Percentiles rank a stretch among this genome's conserved stretches.
phyloP scores from a whole-genome alignment of 2,113 vertebrate genomes.

The Carassius gibelio region DNA sequence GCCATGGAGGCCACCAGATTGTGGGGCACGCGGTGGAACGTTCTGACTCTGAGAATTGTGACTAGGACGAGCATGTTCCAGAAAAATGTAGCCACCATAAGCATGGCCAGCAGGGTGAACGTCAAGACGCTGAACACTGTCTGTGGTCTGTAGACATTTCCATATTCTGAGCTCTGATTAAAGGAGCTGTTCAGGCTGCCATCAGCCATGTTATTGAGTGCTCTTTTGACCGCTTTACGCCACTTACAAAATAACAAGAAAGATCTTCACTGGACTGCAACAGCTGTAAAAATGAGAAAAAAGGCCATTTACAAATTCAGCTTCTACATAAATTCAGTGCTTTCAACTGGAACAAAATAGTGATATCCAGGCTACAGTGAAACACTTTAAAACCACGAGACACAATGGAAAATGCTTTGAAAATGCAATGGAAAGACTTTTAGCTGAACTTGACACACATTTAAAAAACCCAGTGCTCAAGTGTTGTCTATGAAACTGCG shows the following conservation, averaged over 20 bases:
- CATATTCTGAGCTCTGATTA: conserved; percentile 43
- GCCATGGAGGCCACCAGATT: conserved; percentile 86
- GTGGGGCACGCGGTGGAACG: conserved; percentile 84
- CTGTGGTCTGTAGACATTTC: conserved; percentile 48
- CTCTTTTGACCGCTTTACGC: background rate
- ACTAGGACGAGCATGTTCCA: conserved; percentile 84
- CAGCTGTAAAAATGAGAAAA: conserved; percentile 25
- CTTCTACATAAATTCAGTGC: background rate
- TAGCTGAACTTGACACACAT: background rate
- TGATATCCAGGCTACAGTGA: background rate
- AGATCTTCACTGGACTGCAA: background rate
- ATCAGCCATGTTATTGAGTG: conserved; percentile 37
- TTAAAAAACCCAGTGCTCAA: background rate
- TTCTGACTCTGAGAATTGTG: conserved; percentile 81
- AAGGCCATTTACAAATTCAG: background rate
- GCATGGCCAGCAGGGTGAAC: conserved; percentile 76
- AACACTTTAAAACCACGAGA: too few relatives aligned
- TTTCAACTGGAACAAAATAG: background rate
- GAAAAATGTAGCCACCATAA: conserved; percentile 80
- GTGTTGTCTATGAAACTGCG: background rate
- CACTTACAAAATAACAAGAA: background rate
- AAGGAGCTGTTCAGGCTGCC: conserved; percentile 22
- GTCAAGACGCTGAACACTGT: conserved; percentile 73
- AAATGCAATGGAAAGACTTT: background rate
- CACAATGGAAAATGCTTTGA: background rate